phyloP scores from a whole-genome alignment of 2,797 vertebrate genomes.

The Protosalanx chinensis region DNA sequence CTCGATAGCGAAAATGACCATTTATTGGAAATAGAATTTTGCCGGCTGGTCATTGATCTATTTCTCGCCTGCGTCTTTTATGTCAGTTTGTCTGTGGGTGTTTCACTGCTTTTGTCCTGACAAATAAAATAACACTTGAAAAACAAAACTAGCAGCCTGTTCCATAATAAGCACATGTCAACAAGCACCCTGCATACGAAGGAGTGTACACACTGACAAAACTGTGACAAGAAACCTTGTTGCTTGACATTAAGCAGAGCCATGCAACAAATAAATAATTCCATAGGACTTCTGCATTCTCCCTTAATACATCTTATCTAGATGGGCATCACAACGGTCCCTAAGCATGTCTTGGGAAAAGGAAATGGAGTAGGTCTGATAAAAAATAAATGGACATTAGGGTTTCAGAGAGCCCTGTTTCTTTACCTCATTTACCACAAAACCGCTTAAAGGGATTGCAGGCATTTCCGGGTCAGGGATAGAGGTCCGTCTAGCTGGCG shows the following conservation, averaged over 20 bases:
- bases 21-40: conserved; percentile 38
- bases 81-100: conserved; percentile 27
- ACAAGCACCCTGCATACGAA: not conserved
- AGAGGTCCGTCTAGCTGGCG: conserved; percentile 60
- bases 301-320: conserved; percentile 30
- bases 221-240: not conserved
- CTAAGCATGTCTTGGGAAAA: conserved; percentile 69
- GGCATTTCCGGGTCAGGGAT: conserved; percentile 76
- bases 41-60: conserved; percentile 27
- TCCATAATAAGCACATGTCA: not conserved
- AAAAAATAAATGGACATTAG: conserved; percentile 62
- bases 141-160: no score
- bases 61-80: conserved; percentile 25
- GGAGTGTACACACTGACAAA: not conserved
- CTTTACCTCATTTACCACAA: conserved; percentile 80
- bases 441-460: conserved; percentile 70
- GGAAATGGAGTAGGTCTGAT: conserved; percentile 65
- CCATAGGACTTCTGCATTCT: no score
- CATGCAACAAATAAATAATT: no score
- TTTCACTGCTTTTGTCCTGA: conserved; percentile 18
- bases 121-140: not conserved
- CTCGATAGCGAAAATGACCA: conserved; percentile 39
- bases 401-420: conserved; percentile 51
- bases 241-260: not conserved
- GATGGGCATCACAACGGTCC: conserved; percentile 53